phyloP scores from a whole-genome alignment of 2,888 invertebrate genomes.

The Drosophila testacea region DNA sequence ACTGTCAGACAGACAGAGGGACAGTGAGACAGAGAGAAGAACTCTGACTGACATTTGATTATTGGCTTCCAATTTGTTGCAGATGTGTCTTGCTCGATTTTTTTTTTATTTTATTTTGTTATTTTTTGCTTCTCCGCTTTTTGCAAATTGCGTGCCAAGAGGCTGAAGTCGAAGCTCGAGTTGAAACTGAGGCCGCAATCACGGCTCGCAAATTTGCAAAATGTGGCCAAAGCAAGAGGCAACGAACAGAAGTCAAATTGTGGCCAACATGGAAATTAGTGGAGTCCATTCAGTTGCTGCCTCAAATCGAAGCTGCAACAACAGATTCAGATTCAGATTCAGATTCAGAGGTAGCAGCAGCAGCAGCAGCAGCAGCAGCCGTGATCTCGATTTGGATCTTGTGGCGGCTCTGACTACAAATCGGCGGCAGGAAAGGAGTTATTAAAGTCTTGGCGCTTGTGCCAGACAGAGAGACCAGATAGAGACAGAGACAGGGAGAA shows the following conservation, averaged over 20 bases:
- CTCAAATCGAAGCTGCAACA: constrained; percentile 43
- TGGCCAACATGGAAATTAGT: constrained; percentile 81
- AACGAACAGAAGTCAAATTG: constrained; percentile 78
- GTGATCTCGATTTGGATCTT: constrained; percentile 49
- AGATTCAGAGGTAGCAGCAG: constrained; percentile 6
- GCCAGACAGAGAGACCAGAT: constrained; percentile 42
- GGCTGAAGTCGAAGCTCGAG: constrained; percentile 2
- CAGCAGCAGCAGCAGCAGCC: constrained; percentile 35
- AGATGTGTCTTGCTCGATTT: constrained; percentile 64
- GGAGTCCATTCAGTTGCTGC: constrained; percentile 63
- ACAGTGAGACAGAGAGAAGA: constrained; percentile 31
- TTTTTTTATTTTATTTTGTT: not conserved
- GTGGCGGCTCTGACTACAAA: constrained; percentile 36
- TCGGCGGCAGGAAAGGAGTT: constrained; percentile 80
- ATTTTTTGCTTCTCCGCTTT: constrained; percentile 21
- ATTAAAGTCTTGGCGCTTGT: constrained; percentile 68
- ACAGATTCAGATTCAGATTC: not conserved
- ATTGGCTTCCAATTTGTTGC: constrained; percentile 85
- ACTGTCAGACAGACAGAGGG: constrained; percentile 25
- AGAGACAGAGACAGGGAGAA: not conserved
- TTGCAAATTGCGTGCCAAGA: constrained; percentile 71
- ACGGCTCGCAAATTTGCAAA: constrained; percentile 72
- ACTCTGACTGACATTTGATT: constrained; percentile 84
- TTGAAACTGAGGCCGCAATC: constrained; percentile 58
- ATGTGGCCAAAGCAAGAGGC: constrained; percentile 41